Evolutionary conservation across 1,140 invertebrate genomes (phyloP).

Genomic region (Samia ricini): DNA sequence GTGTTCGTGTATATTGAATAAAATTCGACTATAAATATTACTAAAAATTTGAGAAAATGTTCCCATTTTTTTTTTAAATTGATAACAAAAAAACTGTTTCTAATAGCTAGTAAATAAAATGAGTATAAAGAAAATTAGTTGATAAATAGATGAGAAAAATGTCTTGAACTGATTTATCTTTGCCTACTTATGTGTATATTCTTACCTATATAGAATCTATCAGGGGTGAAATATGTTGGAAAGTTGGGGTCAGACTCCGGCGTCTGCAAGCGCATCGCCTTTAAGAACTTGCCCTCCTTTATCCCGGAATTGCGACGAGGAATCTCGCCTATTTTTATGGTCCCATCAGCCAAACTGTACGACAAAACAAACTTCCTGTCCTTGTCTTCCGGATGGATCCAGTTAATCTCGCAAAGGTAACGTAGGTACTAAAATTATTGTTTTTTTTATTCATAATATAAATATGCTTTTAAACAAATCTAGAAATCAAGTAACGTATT

Average conservation of each 20-base stretch:
- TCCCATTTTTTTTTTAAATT: no score
- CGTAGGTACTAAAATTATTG: constrained; percentile 70
- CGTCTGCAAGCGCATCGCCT: constrained; percentile 82
- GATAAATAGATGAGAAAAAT: no score
- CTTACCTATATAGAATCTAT: constrained; percentile 81
- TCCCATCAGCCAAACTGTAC: constrained; percentile 82
- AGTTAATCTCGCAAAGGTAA: constrained; percentile 82
- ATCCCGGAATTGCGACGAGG: constrained; percentile 83
- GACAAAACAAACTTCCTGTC: constrained; percentile 81
- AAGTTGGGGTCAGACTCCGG: constrained; percentile 80
- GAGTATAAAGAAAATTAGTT: no score
- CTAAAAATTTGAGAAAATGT: no score
- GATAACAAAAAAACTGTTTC: no score
- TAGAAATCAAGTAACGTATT: no score
- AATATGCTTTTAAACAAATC: no score
- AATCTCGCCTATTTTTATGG: constrained; percentile 81
- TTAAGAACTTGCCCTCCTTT: constrained; percentile 84
- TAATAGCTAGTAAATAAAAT: no score
- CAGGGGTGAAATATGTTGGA: constrained; percentile 82
- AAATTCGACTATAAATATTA: no score
- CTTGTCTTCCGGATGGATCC: constrained; percentile 83
- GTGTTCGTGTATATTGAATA: no score
- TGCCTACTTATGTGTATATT: no score
- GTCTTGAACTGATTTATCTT: no score
- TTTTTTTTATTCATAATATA: neutral